Evolutionary conservation across 2,113 vertebrate genomes (phyloP), one percentile per base, ranked within the genome.

Genomic region (Ciconia boyciana): DNA sequence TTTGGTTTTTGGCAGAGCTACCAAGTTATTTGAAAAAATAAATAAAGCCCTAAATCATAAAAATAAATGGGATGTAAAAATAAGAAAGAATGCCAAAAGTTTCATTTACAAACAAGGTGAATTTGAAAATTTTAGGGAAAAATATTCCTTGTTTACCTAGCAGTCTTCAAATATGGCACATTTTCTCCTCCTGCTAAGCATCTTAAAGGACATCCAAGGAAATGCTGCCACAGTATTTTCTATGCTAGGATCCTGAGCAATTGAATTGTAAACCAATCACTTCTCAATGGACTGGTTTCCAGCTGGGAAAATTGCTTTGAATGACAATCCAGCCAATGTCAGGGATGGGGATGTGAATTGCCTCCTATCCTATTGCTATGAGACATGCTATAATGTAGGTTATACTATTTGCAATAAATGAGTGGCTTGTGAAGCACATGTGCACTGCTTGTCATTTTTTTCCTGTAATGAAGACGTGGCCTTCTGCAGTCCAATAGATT

Each of bases 51-150:
- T 49, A 41, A 88, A 55, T 87, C 31, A 93, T 66, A 92, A 91
- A 93, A 95, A 64, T 69, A 94, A 96, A 66, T 31, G 24, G 8
- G 19, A 78, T 61, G 13, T 62, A 96, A 89, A 96, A 97, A 86
- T 61, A 79, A 68, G 29, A 96, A 94, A 91, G 24, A 70, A 76
- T 82, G 26, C 16, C 43, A 25, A 20, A 90, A 58, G 3, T 28
- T 16, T 61, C 9, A 76, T 84, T 90, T 92, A 85, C 22, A 80
- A 94, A 54, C 25, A 25, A 51, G 24, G 34, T 71, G 51, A 95
- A 87, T 44, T 93, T 21, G 60, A 87, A 92, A 64, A 32, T 43
- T 83, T 76, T 68, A 49, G 51, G 18, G 21, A 51, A 83, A 89
- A 52, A 5, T 80, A 89, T 83, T 74, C 31, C 19, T 87, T 74